A percentile compares a stretch with the other conserved stretches of the same genome.
phyloP scores from a whole-genome alignment of 2,888 invertebrate species.

The Nyleta sp. region DNA sequence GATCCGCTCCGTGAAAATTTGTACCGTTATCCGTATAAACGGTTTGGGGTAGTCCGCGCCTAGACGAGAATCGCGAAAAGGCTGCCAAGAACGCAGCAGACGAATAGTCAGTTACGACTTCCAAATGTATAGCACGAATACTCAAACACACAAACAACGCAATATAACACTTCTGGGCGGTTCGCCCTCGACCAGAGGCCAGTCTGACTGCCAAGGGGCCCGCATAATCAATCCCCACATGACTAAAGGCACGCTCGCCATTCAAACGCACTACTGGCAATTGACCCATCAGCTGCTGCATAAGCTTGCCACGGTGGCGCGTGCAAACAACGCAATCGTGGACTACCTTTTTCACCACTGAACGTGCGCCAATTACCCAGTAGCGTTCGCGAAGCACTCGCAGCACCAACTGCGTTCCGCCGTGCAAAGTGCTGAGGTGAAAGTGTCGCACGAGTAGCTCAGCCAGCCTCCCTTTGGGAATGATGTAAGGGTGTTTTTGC shows the following conservation, averaged over 20 bases:
- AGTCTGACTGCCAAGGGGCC: neutral
- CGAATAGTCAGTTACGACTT: neutral
- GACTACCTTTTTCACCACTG: neutral
- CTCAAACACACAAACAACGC: neutral
- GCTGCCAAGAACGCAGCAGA: neutral
- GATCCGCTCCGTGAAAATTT: neutral
- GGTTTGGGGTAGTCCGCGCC: neutral
- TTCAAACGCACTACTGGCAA: neutral
- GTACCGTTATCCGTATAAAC: neutral
- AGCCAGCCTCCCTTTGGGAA: neutral
- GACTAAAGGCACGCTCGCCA: neutral
- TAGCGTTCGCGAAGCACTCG: neutral
- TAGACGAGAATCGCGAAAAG: neutral
- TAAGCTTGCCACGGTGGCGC: neutral
- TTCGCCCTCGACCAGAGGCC: conserved; percentile 5
- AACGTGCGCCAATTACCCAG: neutral
- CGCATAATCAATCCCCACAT: conserved; percentile 15
- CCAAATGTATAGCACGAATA: neutral
- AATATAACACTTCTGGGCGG: neutral
- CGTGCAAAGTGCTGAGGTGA: neutral
- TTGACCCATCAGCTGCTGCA: neutral
- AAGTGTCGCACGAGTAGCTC: neutral
- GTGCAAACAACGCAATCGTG: neutral
- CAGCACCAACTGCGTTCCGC: conserved; percentile 4
- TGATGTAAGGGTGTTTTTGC: neutral